A percentile compares a stretch with the other conserved stretches of the same genome.
Evolutionary conservation across 2,797 vertebrate species (phyloP).

Genomic region (Tragopan temminckii): DNA sequence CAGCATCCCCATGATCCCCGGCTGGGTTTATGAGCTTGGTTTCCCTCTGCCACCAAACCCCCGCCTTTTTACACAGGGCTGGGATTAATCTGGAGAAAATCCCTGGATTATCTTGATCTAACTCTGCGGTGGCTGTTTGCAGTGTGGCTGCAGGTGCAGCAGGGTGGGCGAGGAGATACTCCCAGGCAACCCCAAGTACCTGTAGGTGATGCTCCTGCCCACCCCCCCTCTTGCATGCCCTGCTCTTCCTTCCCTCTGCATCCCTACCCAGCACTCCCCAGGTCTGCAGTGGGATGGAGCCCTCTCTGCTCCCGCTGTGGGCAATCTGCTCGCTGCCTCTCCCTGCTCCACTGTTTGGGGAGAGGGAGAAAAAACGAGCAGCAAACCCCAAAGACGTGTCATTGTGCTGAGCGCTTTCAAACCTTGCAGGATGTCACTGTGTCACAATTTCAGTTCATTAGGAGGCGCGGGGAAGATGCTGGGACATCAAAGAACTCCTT

Average conservation of each 20-base stretch:
- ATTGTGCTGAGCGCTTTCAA: slow-evolving; percentile 58
- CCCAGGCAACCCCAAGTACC: background rate
- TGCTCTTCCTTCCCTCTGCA: background rate
- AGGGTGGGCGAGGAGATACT: background rate
- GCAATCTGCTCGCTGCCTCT: background rate
- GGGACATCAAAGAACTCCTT: slow-evolving; percentile 88
- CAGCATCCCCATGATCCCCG: background rate
- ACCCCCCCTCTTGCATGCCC: rapidly evolving
- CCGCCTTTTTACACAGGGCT: background rate
- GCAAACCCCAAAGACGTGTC: slow-evolving; percentile 40
- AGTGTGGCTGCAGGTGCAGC: background rate
- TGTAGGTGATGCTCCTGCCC: rapidly evolving
- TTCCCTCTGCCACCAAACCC: background rate
- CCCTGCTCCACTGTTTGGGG: background rate
- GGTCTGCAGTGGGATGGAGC: rapidly evolving
- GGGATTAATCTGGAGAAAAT: background rate
- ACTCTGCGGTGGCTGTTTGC: background rate
- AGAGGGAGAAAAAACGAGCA: slow-evolving; percentile 15
- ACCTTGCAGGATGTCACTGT: slow-evolving; percentile 66
- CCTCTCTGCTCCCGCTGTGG: background rate
- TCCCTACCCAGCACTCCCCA: rapidly evolving
- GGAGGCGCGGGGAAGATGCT: slow-evolving; percentile 54
- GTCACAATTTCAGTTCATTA: slow-evolving; percentile 78
- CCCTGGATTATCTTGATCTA: slow-evolving; percentile 15
- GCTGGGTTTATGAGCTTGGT: rapidly evolving